phyloP scores from a whole-genome alignment of 2,113 vertebrate genomes.

The Protobothrops mucrosquamatus region DNA sequence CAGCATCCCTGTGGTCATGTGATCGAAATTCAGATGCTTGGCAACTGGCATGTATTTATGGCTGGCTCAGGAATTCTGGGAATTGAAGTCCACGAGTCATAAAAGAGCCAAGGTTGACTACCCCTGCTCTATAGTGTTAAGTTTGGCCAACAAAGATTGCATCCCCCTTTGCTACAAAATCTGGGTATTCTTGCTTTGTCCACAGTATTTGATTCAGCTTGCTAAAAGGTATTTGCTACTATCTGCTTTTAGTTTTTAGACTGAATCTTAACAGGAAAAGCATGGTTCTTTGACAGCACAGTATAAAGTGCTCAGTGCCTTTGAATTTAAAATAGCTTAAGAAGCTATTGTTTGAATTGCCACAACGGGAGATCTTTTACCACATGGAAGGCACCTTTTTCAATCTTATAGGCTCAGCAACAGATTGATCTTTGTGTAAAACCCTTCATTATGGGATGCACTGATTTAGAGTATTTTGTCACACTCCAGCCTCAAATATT shows the following conservation, averaged over 20 bases:
- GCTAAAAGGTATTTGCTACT: not conserved
- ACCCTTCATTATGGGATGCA: not conserved
- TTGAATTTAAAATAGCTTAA: not conserved
- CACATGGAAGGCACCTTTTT: not conserved
- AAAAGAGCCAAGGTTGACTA: too few species aligned
- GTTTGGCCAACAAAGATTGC: not conserved
- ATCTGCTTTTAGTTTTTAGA: not conserved
- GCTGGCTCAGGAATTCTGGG: too few species aligned
- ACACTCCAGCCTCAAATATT: not conserved
- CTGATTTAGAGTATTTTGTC: not conserved
- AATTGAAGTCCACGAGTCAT: too few species aligned
- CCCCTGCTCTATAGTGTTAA: not conserved
- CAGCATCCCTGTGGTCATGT: not conserved
- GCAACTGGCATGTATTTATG: not conserved
- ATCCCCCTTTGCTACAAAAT: not conserved
- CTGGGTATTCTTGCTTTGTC: not conserved
- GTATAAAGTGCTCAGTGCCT: conserved; percentile 18
- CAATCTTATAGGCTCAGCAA: not conserved
- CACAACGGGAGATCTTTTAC: conserved; percentile 13
- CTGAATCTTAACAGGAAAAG: not conserved
- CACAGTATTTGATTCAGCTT: not conserved
- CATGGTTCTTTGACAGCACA: not conserved
- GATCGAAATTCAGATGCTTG: not conserved
- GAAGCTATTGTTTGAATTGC: not conserved
- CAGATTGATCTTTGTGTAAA: conserved; percentile 9